Conservation (phyloP, 2,888 invertebrate species). For the Miltochrista miniata region DNA sequence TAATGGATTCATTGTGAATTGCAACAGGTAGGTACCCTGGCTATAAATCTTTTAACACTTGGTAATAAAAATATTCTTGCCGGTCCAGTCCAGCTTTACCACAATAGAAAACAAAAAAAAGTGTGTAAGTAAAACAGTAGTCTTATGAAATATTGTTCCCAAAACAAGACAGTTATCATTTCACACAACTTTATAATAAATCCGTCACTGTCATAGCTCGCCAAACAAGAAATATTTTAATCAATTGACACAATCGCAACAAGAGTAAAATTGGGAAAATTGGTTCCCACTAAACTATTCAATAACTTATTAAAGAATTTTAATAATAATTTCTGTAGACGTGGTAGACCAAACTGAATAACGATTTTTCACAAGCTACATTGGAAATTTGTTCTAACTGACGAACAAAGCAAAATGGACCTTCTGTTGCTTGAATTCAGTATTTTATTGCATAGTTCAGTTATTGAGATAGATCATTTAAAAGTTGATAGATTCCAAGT, state of each 20-base stretch:
- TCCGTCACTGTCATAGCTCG: constrained; percentile 24
- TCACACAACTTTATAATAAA: constrained; percentile 12
- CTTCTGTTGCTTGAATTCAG: constrained; percentile 21
- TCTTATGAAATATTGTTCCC: constrained; percentile 1
- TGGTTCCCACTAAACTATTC: constrained; percentile 40
- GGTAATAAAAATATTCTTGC: no score
- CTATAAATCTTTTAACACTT: no score
- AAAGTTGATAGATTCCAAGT: constrained; percentile 49
- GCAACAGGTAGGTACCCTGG: no score
- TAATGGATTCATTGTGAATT: no score
- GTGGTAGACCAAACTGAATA: constrained; percentile 16
- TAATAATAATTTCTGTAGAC: constrained; percentile 33
- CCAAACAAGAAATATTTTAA: constrained; percentile 24
- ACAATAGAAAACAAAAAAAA: background rate
- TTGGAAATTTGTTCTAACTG: constrained; percentile 34
- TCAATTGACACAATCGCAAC: constrained; percentile 21
- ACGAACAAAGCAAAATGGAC: constrained; percentile 18
- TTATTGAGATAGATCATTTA: constrained; percentile 45
- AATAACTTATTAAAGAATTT: constrained; percentile 28
- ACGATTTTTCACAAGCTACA: constrained; percentile 49
- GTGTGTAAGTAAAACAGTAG: background rate
- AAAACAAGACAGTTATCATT: constrained; percentile 3
- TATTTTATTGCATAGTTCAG: constrained; percentile 30
- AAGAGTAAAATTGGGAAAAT: constrained; percentile 26
- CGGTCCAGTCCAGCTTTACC: background rate